Conservation (phyloP, 1,140 invertebrate genomes). For the Cephus cinctus region DNA sequence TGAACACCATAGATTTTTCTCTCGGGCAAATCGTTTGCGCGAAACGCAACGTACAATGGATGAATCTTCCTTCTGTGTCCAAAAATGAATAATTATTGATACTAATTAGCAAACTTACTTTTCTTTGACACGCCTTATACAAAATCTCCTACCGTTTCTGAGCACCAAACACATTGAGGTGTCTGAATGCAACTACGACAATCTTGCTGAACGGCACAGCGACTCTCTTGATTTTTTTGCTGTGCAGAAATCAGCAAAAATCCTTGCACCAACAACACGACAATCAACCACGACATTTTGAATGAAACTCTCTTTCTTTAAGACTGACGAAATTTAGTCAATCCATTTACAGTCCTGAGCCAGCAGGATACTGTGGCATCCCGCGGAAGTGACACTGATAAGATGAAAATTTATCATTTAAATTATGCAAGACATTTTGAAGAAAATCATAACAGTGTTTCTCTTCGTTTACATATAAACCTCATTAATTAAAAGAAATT, state of each 20-base stretch:
- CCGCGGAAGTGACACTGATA: conserved; percentile 32
- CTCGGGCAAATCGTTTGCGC: conserved; percentile 18
- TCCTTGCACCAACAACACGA: neutral
- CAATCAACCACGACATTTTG: neutral
- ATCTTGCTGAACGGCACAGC: conserved; percentile 30
- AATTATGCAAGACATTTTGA: too few species aligned
- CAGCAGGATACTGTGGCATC: conserved; percentile 34
- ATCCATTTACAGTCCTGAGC: neutral
- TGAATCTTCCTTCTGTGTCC: too few species aligned
- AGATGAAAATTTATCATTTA: too few species aligned
- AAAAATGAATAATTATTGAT: too few species aligned
- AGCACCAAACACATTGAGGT: conserved; percentile 39
- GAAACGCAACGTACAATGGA: conserved; percentile 28
- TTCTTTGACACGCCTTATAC: neutral
- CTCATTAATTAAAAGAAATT: too few species aligned
- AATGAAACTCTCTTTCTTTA: neutral
- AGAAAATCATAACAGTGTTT: too few species aligned
- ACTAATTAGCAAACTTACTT: too few species aligned
- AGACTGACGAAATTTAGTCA: neutral
- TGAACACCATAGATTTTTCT: conserved; percentile 30
- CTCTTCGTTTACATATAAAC: too few species aligned
- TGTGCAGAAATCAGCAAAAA: neutral
- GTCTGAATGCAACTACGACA: conserved; percentile 34
- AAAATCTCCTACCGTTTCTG: conserved; percentile 26
- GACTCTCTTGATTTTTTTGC: conserved; percentile 23